phyloP scores from a whole-genome alignment of 1,140 invertebrate species.

The Grapholita molesta region DNA sequence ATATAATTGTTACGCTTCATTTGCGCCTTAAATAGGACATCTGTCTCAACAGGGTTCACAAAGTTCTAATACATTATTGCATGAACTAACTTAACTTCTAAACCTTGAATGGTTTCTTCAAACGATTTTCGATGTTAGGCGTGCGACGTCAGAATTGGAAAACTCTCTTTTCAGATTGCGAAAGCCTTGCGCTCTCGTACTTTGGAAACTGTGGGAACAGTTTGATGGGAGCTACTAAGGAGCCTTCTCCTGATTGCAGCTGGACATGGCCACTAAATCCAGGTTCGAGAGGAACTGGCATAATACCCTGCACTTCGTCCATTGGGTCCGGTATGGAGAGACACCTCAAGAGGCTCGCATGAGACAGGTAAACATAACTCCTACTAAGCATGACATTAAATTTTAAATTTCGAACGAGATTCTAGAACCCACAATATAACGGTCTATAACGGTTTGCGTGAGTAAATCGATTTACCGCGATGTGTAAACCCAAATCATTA shows the following conservation, averaged over 20 bases:
- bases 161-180: constrained; percentile 75
- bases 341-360: constrained; percentile 81
- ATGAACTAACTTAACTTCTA: constrained; percentile 33
- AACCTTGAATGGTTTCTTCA: constrained; percentile 53
- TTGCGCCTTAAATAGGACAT: constrained; percentile 9
- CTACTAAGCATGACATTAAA: constrained; percentile 7
- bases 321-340: constrained; percentile 83
- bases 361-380: constrained; percentile 78
- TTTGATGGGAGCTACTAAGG: constrained; percentile 72
- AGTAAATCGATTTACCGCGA: constrained; percentile 2
- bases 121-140: constrained; percentile 48
- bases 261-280: constrained; percentile 77
- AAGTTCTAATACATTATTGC: constrained; percentile 24
- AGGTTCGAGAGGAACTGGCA: constrained; percentile 81
- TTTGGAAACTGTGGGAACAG: constrained; percentile 48
- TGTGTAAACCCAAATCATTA: constrained; percentile 9
- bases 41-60: background rate
- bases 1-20: constrained; percentile 3
- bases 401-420: constrained; percentile 25
- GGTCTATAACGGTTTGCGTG: background rate
- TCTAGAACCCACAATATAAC: constrained; percentile 37
- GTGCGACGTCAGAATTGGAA: constrained; percentile 71
- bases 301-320: constrained; percentile 83
- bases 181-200: constrained; percentile 67
- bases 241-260: constrained; percentile 76